Percentiles rank a stretch among this genome's conserved stretches.
Evolutionary conservation across 2,113 vertebrate species (phyloP).

Genomic region (Brachionichthys hirsutus): DNA sequence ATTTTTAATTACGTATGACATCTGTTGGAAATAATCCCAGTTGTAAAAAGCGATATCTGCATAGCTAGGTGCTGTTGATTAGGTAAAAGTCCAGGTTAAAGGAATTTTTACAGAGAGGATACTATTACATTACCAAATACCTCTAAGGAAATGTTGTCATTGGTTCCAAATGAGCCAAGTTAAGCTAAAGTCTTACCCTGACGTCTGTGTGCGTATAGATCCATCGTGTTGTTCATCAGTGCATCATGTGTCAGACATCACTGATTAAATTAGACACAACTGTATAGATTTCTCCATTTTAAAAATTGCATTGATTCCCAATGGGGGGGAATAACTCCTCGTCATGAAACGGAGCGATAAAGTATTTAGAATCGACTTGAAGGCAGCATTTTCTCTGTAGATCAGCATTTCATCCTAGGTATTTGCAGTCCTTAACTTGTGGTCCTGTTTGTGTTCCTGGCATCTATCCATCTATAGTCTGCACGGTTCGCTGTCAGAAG

Average conservation of each 20-base stretch:
- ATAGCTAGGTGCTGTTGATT: too few species aligned
- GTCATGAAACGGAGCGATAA: background rate
- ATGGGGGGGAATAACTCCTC: background rate
- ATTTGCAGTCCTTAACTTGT: constrained; percentile 3
- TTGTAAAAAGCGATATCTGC: too few species aligned
- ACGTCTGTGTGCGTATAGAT: background rate
- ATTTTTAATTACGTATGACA: too few species aligned
- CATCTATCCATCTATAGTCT: constrained; percentile 76
- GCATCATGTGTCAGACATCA: background rate
- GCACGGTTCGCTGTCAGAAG: constrained; percentile 88
- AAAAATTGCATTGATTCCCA: background rate
- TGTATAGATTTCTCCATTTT: background rate
- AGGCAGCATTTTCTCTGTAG: constrained; percentile 13
- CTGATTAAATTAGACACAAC: background rate
- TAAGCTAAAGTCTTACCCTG: background rate
- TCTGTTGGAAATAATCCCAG: too few species aligned
- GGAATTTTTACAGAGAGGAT: too few species aligned
- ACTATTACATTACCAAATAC: too few species aligned
- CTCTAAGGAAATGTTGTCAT: too few species aligned
- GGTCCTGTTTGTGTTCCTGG: constrained; percentile 11
- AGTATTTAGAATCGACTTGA: background rate
- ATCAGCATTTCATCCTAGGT: constrained; percentile 15
- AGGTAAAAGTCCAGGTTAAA: too few species aligned
- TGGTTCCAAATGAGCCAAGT: background rate
- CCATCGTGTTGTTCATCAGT: background rate